Conservation (phyloP, 2,113 vertebrate species). For the Ramphastos sulfuratus region DNA sequence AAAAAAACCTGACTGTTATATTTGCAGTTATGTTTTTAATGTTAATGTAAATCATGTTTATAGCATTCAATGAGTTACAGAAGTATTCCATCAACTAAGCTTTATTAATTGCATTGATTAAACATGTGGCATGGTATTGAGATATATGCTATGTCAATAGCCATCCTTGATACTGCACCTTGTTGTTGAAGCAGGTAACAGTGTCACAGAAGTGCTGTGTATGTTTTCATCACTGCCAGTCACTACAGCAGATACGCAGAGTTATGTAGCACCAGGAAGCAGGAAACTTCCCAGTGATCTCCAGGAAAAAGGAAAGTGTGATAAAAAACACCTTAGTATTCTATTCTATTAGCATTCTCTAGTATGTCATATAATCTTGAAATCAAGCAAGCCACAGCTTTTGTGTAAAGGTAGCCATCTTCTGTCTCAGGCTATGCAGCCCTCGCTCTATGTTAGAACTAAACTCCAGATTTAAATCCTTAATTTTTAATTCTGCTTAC, state of each 20-base stretch:
- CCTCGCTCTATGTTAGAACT: neutral
- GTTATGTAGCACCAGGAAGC: neutral
- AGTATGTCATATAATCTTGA: neutral
- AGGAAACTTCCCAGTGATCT: conserved; percentile 5
- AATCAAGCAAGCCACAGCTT: neutral
- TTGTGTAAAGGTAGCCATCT: neutral
- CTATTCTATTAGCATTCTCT: conserved; percentile 5
- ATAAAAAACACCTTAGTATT: neutral
- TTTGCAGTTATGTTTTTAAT: conserved; percentile 28
- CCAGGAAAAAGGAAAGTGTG: neutral
- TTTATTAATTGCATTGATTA: neutral
- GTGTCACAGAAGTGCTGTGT: neutral
- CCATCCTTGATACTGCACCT: neutral
- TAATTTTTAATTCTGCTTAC: neutral
- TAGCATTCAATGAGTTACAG: conserved; percentile 41
- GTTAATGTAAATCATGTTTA: neutral
- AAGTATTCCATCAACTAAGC: neutral
- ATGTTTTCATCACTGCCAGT: neutral
- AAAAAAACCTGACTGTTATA: neutral
- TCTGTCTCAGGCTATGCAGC: neutral
- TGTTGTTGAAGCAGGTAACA: neutral
- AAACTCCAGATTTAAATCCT: neutral
- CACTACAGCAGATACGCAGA: neutral
- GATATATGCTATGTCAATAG: neutral
- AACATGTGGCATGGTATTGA: neutral